phyloP scores from a whole-genome alignment of 2,113 vertebrate species.

The Donacobius atricapilla region DNA sequence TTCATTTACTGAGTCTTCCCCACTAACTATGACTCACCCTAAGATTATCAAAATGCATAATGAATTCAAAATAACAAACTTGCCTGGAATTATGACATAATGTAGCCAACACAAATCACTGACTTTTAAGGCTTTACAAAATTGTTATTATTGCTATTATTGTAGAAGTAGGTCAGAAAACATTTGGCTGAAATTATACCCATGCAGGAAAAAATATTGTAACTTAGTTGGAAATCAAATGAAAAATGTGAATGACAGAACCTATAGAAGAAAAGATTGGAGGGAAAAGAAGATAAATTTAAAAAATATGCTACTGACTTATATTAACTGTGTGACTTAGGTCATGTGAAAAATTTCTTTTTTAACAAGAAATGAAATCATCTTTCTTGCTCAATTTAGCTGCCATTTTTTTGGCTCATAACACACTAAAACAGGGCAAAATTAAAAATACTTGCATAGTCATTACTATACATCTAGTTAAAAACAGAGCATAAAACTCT shows the following conservation, averaged over 20 bases:
- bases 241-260: neutral
- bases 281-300: neutral
- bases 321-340: neutral
- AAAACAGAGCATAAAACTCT: conserved; percentile 2
- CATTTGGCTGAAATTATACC: neutral
- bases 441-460: neutral
- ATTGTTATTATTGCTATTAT: neutral
- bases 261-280: neutral
- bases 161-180: neutral
- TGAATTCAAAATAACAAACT: conserved; percentile 9
- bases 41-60: conserved; percentile 2
- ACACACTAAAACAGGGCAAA: neutral
- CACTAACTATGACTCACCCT: conserved; percentile 4
- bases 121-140: neutral
- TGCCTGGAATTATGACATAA: neutral
- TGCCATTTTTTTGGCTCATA: neutral
- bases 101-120: neutral
- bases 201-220: neutral
- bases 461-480: neutral
- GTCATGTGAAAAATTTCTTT: neutral
- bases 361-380: conserved; percentile 21
- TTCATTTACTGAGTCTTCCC: conserved; percentile 18
- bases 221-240: neutral
- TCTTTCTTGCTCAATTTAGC: neutral
- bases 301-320: neutral